Base-by-base conservation (phyloP, 2,888 invertebrate species). In the Brassicogethes aeneus region DNA sequence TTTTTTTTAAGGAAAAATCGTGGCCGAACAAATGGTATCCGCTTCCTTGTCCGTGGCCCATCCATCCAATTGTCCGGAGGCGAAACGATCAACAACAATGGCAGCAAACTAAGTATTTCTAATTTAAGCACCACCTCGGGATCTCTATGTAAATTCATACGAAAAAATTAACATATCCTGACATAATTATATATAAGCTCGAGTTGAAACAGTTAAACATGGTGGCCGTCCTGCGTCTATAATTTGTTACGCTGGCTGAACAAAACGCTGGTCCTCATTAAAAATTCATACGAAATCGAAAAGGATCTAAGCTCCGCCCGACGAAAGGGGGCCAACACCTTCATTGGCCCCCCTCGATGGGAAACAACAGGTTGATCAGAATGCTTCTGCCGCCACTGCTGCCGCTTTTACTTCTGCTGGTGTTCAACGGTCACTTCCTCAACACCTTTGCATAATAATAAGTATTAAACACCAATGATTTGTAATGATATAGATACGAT, bases 301-400 rank as follows among this genome's bases (percentile, higher is more conserved):
- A 15, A 13, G 39, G 39, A 42, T 42, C 39, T 42, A 42, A 33
- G 36, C 39, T 15, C 42, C 42, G 42, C 44, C 42, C 15, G n/a
- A 23, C 30, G 2, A 29, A 34, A 23, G 30, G 29, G 37, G 34
- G 37, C 10, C 36, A 34, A 33, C 16, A 15, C 34, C 8, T 29
- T 15, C 13, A 34, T 23, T 17, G 23, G 23, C 23, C 23, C 23
- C n/a, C 23, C 5, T 7, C 23, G 23, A 23, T 23, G 23, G 5
- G 23, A 23, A 23, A 5, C 23, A 23, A 23, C 23, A 23, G 23
- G 23, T 23, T 23, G 23, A 23, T 23, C 10, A 23, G 10, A 23
- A 23, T 7, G 10, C 5, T 23, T 23, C n/a, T n/a, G n/a, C n/a
- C n/a, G n/a, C n/a, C n/a, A n/a, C n/a, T n/a, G n/a, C n/a, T n/a